Percentiles rank a stretch among this genome's conserved stretches.
Conservation (phyloP, 2,113 vertebrate genomes). For the Gambusia affinis region DNA sequence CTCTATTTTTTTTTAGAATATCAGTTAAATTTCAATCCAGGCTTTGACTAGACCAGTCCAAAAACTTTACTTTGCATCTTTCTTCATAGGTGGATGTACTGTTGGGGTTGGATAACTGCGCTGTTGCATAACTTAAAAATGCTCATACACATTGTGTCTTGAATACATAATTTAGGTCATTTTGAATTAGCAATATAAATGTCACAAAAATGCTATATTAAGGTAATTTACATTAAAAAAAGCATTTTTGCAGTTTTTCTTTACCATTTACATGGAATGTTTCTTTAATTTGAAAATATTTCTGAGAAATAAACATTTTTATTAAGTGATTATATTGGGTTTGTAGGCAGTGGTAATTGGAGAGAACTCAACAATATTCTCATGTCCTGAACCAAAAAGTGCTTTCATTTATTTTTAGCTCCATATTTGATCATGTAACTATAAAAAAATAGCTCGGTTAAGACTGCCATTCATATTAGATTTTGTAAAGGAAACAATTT, state of each 20-base stretch:
- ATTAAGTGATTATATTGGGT: neutral
- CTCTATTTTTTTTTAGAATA: no score
- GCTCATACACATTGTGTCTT: no score
- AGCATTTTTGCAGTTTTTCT: neutral
- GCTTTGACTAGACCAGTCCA: no score
- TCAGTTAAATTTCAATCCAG: no score
- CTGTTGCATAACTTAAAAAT: no score
- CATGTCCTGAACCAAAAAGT: slow-evolving; percentile 1
- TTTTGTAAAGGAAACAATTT: slow-evolving; percentile 44
- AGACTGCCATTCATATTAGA: slow-evolving; percentile 4
- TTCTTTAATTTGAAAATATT: neutral
- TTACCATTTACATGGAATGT: neutral
- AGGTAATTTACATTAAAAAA: no score
- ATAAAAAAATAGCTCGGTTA: neutral
- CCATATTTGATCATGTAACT: slow-evolving; percentile 14
- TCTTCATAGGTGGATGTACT: no score
- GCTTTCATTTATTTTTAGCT: neutral
- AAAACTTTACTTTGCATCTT: no score
- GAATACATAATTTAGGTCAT: no score
- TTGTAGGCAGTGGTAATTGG: neutral
- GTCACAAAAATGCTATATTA: no score
- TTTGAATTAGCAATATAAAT: no score
- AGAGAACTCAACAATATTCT: neutral
- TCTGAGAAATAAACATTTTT: neutral
- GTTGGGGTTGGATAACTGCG: no score